Base-by-base conservation (phyloP, 53 echinoderm and acorn worm species). In the Antedon mediterranea region DNA sequence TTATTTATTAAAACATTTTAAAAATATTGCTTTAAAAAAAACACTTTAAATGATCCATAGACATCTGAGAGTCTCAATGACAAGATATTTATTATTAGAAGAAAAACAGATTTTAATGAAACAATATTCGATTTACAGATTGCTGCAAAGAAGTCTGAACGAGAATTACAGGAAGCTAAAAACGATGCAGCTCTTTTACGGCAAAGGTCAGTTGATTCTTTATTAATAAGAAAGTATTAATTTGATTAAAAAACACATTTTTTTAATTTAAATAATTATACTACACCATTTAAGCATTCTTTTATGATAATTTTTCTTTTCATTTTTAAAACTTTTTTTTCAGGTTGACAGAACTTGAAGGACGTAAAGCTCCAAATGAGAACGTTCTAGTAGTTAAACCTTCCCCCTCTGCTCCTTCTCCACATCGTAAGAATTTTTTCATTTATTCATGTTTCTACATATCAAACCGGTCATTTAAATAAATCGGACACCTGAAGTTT, bases 261-360 rank as follows among this genome's bases (percentile, higher is more conserved):
- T 44, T 70, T 20, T 42, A 13, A 7, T 29, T 28, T 29, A 8
- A 29, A 29, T 9, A 9, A 29, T 72, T 72, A 29, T 72, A 29
- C 8, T 29, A 29, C 30, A 8, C 23, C 72, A 30, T 9, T 15
- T n/a, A n/a, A n/a, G n/a, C n/a, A n/a, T n/a, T n/a, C n/a, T n/a
- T n/a, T n/a, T n/a, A n/a, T n/a, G n/a, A n/a, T n/a, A n/a, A n/a
- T n/a, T n/a, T n/a, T n/a, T n/a, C n/a, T n/a, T n/a, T n/a, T n/a
- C n/a, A n/a, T n/a, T n/a, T n/a, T n/a, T n/a, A n/a, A n/a, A n/a
- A n/a, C n/a, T n/a, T n/a, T n/a, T 37, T 2, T 43, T 77, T 0
- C 73, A 89, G 89, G 73, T 77, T 89, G 81, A 89, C 89, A 29
- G 89, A 89, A 75, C 80, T 89, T 18, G 89, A 89, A 73, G 89